These are phyloP conservation scores for Ichneumoninae sp. DNA, from an alignment of 2,888 invertebrate species.

Conservation along the genomic window DNA sequence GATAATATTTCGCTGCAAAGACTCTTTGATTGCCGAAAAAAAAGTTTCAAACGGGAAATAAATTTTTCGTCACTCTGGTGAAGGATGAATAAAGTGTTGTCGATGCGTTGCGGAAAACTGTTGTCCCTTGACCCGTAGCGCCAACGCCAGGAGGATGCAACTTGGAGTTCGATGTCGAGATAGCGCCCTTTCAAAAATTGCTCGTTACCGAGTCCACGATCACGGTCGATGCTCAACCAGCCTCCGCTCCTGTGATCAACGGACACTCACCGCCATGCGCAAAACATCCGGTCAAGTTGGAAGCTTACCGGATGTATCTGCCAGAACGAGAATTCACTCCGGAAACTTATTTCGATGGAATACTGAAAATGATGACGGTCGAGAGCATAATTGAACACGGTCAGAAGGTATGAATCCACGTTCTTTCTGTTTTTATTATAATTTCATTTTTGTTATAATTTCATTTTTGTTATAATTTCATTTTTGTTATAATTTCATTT, in stretches of 20 bases:
- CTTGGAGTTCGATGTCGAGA: slow-evolving; percentile 87
- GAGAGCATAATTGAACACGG: slow-evolving; percentile 86
- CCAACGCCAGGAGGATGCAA: slow-evolving; percentile 93
- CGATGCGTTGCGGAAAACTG: slow-evolving; percentile 33
- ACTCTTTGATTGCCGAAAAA: neutral
- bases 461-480: neutral
- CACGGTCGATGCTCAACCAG: slow-evolving; percentile 86
- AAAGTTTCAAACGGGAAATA: neutral
- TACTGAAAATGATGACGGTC: slow-evolving; percentile 87
- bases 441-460: neutral
- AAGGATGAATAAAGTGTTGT: neutral
- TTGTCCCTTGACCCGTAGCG: slow-evolving; percentile 85
- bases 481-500: slow-evolving; percentile 4
- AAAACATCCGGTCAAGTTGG: slow-evolving; percentile 83
- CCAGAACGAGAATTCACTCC: slow-evolving; percentile 86
- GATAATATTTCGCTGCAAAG: neutral
- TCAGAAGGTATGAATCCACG: slow-evolving; percentile 83
- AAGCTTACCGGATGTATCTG: slow-evolving; percentile 88
- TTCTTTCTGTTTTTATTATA: neutral
- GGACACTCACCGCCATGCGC: slow-evolving; percentile 78
- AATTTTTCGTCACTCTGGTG: neutral
- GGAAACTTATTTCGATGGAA: slow-evolving; percentile 87
- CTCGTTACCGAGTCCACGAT: slow-evolving; percentile 83
- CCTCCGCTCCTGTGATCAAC: slow-evolving; percentile 79
- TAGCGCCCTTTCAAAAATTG: slow-evolving; percentile 87